Conservation (phyloP, 2,113 vertebrate genomes). For the Pseudopipra pipra region DNA sequence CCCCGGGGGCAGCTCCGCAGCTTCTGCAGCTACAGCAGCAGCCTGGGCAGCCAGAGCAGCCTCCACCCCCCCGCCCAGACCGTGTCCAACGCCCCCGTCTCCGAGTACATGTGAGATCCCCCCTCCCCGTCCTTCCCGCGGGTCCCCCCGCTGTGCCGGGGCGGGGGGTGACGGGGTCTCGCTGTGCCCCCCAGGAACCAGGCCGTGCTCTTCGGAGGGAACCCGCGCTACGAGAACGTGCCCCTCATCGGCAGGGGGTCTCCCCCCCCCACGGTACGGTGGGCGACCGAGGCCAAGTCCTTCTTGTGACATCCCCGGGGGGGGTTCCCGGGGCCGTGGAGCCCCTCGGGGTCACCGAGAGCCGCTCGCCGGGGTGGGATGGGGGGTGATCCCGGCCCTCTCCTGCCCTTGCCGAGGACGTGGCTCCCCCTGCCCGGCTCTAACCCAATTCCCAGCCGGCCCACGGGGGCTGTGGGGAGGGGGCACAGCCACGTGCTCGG, state of each 20-base stretch:
- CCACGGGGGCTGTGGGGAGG: background rate
- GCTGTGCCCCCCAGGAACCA: slow-evolving; percentile 82
- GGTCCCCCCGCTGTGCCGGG: background rate
- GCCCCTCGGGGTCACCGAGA: background rate
- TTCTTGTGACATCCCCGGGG: background rate
- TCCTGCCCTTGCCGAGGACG: background rate
- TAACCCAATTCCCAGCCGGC: background rate
- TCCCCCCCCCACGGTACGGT: slow-evolving; percentile 93
- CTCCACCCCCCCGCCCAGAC: slow-evolving; percentile 85
- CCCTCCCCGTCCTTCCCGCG: background rate
- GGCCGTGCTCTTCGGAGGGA: slow-evolving; percentile 88
- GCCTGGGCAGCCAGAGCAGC: slow-evolving; percentile 93
- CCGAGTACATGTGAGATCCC: slow-evolving; percentile 88
- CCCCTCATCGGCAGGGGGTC: slow-evolving; percentile 95
- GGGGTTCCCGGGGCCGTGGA: fast-evolving
- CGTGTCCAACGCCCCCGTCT: slow-evolving; percentile 84
- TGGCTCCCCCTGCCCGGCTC: background rate
- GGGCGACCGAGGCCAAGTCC: slow-evolving; percentile 51
- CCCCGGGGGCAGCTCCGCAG: slow-evolving; percentile 85
- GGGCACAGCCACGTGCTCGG: background rate
- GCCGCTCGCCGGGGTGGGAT: fast-evolving
- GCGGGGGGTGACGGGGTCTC: background rate
- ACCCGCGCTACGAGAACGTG: slow-evolving; percentile 92
- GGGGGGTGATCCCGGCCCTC: background rate
- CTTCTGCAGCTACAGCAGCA: slow-evolving; percentile 97